Percentiles rank a stretch among this genome's conserved stretches.
These are phyloP conservation scores for Porphyrio hochstetteri DNA, from an alignment of 2,113 vertebrate genomes.

Conservation along the genomic window DNA sequence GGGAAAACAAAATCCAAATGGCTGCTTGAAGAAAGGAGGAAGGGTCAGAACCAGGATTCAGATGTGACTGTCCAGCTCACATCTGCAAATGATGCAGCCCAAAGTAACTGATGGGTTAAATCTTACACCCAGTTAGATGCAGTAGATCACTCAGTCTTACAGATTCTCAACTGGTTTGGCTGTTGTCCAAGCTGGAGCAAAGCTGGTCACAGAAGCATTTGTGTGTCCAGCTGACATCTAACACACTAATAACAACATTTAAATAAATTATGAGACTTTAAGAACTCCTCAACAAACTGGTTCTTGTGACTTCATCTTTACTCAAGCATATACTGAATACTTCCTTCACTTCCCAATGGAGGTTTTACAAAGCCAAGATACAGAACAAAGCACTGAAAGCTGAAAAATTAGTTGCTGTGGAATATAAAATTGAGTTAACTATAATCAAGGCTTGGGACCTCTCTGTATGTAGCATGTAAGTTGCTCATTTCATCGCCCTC, in stretches of 20 bases:
- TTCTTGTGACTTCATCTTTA: not conserved
- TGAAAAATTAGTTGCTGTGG: not conserved
- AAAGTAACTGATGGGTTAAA: not conserved
- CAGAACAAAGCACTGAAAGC: not conserved
- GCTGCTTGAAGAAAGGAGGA: not conserved
- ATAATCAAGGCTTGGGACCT: not conserved
- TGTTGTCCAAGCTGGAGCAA: not conserved
- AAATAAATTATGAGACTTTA: not conserved
- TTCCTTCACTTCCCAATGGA: not conserved
- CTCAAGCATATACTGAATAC: not conserved
- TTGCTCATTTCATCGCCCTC: not conserved
- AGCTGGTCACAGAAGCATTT: not conserved
- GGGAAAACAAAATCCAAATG: not conserved
- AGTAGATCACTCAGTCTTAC: not conserved
- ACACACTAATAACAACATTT: not conserved
- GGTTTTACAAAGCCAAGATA: not conserved
- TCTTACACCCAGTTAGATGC: not conserved
- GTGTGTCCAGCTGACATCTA: not conserved
- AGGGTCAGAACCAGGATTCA: not conserved
- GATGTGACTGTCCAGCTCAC: not conserved
- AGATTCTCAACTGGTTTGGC: not conserved
- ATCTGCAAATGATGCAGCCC: not conserved
- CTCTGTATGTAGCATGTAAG: not conserved
- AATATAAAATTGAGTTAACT: not conserved
- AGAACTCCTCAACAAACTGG: not conserved